Evolutionary conservation across 1,140 invertebrate species (phyloP), one percentile per base, ranked within the genome.

Genomic region (Steinernema khuongi): DNA sequence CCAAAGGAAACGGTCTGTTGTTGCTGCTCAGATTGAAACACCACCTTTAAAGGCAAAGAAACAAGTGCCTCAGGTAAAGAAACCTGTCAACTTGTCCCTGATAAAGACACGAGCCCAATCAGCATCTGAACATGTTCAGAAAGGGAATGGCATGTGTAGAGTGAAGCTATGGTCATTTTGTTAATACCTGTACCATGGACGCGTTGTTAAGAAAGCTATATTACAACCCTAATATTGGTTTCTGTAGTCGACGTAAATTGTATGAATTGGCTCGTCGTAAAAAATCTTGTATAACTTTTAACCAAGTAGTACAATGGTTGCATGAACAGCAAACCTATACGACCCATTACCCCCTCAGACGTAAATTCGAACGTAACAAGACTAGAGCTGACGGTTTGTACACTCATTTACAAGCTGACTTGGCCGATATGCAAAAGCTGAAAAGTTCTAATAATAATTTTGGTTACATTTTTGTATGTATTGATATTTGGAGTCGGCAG

Each of bases 401-500:
- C 36, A 41, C 36, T 11, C 36, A 41, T 41, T 11, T 41, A 7
- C 50, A 60, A 22, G 50, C 11, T 4, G 50, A 60, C 26, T 26
- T 60, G 4, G 50, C 50, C 4, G 50, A 60, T 22, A 60, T 60
- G 50, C 50, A 60, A 22, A 60, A 60, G 7, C 26, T 60, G 14
- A 11, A 60, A 22, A 26, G 4, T n/a, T 7, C 19, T 22, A 60
- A 60, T 22, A 60, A 60, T 7, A 22, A 22, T 60, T 60, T 60
- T 26, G 22, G 11, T 26, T 60, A 60, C 22, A 60, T 60, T 14
- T 22, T 60, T 14, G 50, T 60, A 4, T 60, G 50, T 60, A 26
- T 60, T 17, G 11, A 60, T 60, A 60, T 60, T 60, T 60, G 50
- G 50, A 60, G 50, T 60, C 50, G 50, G 14, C 50, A 60, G 26